phyloP scores from a whole-genome alignment of 2,888 invertebrate genomes.

The Cyclophora punctaria region DNA sequence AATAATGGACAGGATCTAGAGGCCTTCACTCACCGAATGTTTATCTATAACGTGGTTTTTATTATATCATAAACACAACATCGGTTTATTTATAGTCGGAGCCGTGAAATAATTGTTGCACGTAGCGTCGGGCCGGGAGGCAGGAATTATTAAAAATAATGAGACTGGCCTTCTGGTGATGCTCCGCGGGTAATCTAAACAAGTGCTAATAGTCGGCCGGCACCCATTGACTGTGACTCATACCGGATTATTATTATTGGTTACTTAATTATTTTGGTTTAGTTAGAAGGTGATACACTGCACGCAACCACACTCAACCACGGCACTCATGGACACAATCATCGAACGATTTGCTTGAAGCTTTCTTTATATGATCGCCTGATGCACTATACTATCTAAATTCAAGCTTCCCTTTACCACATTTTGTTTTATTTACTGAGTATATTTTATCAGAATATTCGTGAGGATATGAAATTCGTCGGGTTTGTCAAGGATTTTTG shows the following conservation, averaged over 20 bases:
- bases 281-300: conserved; percentile 59
- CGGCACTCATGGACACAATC: conserved; percentile 20
- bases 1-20: neutral
- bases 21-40: conserved; percentile 14
- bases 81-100: conserved; percentile 14
- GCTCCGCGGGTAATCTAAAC: conserved; percentile 19
- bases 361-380: conserved; percentile 3
- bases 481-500: too few species aligned
- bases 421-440: too few species aligned
- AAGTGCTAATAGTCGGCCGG: conserved; percentile 31
- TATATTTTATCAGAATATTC: too few species aligned
- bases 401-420: too few species aligned
- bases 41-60: conserved; percentile 1
- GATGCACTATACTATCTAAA: conserved; percentile 9
- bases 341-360: conserved; percentile 12
- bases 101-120: conserved; percentile 23
- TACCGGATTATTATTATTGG: conserved; percentile 19
- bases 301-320: conserved; percentile 66
- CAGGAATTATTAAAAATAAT: conserved; percentile 48
- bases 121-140: conserved; percentile 29
- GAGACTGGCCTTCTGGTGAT: conserved; percentile 46
- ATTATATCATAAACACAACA: neutral
- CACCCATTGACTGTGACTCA: conserved; percentile 35
- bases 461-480: too few species aligned
- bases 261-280: conserved; percentile 42